These are phyloP conservation scores for Chouioia cunea DNA, from an alignment of 2,888 invertebrate genomes.

Conservation along the genomic window DNA sequence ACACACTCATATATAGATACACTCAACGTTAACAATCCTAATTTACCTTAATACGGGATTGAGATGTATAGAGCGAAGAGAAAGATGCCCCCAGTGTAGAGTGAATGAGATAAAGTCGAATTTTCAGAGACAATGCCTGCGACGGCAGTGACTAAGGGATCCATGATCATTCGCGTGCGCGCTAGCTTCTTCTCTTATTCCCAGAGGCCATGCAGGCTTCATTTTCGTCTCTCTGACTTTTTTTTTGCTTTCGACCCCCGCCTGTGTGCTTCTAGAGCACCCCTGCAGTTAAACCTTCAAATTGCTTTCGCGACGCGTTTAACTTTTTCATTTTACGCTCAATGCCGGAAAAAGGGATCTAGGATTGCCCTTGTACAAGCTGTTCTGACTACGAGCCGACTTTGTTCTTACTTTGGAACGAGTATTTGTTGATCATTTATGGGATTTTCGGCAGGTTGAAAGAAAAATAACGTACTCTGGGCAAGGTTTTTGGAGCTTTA, in stretches of 20 bases:
- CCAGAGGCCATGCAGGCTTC: too few relatives aligned
- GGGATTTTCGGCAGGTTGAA: conserved; percentile 5
- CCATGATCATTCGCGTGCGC: conserved; percentile 37
- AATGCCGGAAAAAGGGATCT: conserved; percentile 39
- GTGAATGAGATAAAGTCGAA: conserved; percentile 23
- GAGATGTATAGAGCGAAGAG: conserved; percentile 9
- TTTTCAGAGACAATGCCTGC: conserved; percentile 35
- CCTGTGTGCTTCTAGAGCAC: not conserved
- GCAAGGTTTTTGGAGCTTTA: too few relatives aligned
- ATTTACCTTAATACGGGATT: conserved; percentile 40
- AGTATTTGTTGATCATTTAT: conserved; percentile 1
- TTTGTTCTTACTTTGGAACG: conserved; percentile 34
- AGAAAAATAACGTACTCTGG: conserved; percentile 11
- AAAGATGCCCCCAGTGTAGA: not conserved
- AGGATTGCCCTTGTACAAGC: conserved; percentile 23
- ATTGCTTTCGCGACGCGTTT: conserved; percentile 46
- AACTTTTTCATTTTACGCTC: conserved; percentile 49
- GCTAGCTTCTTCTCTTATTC: not conserved
- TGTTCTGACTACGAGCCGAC: not conserved
- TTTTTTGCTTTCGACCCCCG: not conserved
- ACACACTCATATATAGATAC: conserved; percentile 2
- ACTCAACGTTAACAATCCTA: conserved; percentile 30
- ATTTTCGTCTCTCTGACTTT: too few relatives aligned
- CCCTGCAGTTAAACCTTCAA: conserved; percentile 25
- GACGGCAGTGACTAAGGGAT: conserved; percentile 37